Base-by-base conservation (phyloP, 2,888 invertebrate species). In the Cyaniris semiargus region DNA sequence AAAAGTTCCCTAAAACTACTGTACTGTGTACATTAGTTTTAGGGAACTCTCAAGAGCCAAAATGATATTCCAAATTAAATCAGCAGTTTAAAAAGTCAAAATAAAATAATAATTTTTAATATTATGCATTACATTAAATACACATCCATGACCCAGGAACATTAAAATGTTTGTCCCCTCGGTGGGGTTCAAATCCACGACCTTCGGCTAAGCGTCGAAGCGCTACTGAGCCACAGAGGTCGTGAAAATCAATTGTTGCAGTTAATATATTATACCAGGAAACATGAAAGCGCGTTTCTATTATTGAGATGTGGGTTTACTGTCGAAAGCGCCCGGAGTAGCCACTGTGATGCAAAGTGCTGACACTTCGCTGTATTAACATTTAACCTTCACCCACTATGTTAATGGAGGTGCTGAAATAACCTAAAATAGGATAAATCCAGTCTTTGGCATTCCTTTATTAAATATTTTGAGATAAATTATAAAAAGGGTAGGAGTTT, bases 261-360 rank as follows among this genome's bases (percentile, higher is more conserved):
- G 27, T 15, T 66, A 66, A 66, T 66, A 66, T 66, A 66, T 66
- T 66, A 27, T 27, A 66, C 66, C 66, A 31, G 66, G 66, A 66
- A 27, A 31, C 27, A 66, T 66, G 66, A 60, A 60, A 66, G 66
- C 31, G 31, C 27, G 27, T 31, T 66, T 66, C 74, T 74, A 53
- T 74, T 74, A 74, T 74, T 74, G 74, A 48, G 23, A 74, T 48
- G 74, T 74, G 74, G 74, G 74, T 74, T 74, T 74, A 74, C 27
- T 23, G 74, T 74, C 48, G 74, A 74, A 74, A 74, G 74, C 74
- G 66, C 21, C 58, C 23, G 66, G 66, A 66, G 31, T 60, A 60
- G 60, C 27, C 18, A 27, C 66, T 66, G 27, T 27, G 27, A 31
- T 66, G 66, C 66, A 15, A 66, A 66, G 27, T 66, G 27, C 27